Evolutionary conservation across 64 coral and sea anemone species (phyloP).

Genomic region (Stichodactyla mertensii): DNA sequence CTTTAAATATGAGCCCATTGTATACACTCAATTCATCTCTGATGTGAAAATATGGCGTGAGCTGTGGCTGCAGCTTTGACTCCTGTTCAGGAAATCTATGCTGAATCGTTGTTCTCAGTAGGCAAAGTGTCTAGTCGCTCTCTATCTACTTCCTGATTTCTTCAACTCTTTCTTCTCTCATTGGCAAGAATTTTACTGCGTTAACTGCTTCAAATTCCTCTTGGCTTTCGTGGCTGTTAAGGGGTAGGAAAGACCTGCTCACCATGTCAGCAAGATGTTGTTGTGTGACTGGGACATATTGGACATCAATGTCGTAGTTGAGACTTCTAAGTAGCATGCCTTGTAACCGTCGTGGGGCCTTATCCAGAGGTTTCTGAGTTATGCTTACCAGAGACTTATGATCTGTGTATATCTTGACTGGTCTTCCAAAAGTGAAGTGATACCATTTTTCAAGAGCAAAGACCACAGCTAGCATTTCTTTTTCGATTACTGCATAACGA

Average conservation of each 20-base stretch:
- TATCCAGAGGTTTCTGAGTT: too few relatives aligned
- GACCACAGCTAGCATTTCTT: neutral
- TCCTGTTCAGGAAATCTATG: too few relatives aligned
- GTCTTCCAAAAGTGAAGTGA: neutral
- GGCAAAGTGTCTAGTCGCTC: too few relatives aligned
- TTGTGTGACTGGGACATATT: conserved; percentile 4
- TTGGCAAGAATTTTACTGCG: too few relatives aligned
- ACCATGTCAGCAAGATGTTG: too few relatives aligned
- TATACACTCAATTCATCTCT: conserved; percentile 26
- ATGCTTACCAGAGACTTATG: neutral
- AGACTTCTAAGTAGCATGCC: neutral
- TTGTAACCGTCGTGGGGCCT: too few relatives aligned
- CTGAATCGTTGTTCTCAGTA: too few relatives aligned
- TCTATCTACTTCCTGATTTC: too few relatives aligned
- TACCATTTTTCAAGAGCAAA: neutral
- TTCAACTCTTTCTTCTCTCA: too few relatives aligned
- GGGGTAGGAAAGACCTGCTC: neutral
- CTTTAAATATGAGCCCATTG: neutral
- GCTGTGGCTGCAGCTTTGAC: too few relatives aligned
- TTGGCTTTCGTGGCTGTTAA: neutral
- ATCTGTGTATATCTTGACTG: neutral
- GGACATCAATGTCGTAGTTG: conserved; percentile 6
- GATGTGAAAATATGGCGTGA: conserved; percentile 18
- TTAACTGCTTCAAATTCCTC: too few relatives aligned
- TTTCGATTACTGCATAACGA: neutral